phyloP scores from a whole-genome alignment of 2,888 invertebrate genomes.

The Lepidocyrtinus sp. region DNA sequence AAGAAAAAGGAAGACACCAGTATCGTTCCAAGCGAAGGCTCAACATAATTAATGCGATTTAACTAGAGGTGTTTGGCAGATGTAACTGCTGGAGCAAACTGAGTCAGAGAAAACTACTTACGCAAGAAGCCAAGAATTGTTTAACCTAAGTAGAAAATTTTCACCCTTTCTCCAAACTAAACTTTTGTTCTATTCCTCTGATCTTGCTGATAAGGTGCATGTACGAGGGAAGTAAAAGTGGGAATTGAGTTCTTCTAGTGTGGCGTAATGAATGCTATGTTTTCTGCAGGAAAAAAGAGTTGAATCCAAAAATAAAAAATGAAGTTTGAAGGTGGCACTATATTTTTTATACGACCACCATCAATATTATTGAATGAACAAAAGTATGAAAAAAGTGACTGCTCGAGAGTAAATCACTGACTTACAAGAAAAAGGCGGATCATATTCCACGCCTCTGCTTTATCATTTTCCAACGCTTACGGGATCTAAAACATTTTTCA shows the following conservation, averaged over 20 bases:
- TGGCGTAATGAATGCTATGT: too few relatives aligned
- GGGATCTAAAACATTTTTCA: constrained; percentile 50
- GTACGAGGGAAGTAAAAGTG: not conserved
- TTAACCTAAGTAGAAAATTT: too few relatives aligned
- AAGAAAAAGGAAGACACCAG: too few relatives aligned
- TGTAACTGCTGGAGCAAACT: too few relatives aligned
- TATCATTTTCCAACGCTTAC: constrained; percentile 48
- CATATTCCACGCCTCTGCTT: constrained; percentile 48
- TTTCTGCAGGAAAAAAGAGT: constrained; percentile 41
- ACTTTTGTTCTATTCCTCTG: not conserved
- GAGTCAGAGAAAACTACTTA: too few relatives aligned
- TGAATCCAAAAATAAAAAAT: not conserved
- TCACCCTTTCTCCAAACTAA: too few relatives aligned
- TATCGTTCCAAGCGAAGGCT: too few relatives aligned
- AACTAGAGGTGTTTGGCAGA: too few relatives aligned
- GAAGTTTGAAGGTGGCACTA: not conserved
- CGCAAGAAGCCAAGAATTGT: too few relatives aligned
- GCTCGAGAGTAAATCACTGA: constrained; percentile 47
- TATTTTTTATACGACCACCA: not conserved
- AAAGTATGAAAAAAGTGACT: constrained; percentile 35
- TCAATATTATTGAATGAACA: not conserved
- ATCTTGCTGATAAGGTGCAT: not conserved
- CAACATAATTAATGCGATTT: too few relatives aligned
- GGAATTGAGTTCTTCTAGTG: not conserved
- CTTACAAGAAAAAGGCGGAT: constrained; percentile 55